Evolutionary conservation across 2,888 invertebrate genomes (phyloP).

Genomic region (Ornithoptera priamus): DNA sequence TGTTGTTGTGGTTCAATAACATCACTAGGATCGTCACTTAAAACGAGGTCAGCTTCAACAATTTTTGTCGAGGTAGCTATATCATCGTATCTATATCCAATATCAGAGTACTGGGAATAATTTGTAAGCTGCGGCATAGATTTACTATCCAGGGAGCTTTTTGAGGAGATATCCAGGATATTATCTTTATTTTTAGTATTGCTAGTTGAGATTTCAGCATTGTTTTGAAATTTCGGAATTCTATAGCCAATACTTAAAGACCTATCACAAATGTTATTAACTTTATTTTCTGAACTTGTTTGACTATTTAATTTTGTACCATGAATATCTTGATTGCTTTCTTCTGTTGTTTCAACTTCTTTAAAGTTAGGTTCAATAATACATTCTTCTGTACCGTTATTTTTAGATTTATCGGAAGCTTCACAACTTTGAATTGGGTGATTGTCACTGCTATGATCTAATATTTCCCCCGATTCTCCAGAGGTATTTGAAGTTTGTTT

Average conservation of each 20-base stretch:
- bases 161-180: neutral
- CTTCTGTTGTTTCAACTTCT: neutral
- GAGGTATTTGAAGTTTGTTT: slow-evolving; percentile 43
- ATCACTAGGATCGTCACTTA: slow-evolving; percentile 67
- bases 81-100: slow-evolving; percentile 6
- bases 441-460: slow-evolving; percentile 27
- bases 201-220: slow-evolving; percentile 2
- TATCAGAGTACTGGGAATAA: neutral
- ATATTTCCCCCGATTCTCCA: slow-evolving; percentile 50
- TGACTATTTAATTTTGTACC: slow-evolving; percentile 22
- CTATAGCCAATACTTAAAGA: slow-evolving; percentile 34
- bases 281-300: neutral
- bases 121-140: slow-evolving; percentile 15
- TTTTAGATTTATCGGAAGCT: slow-evolving; percentile 11
- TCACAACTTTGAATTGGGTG: slow-evolving; percentile 14
- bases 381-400: slow-evolving; percentile 6
- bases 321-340: neutral
- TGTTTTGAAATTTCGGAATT: slow-evolving; percentile 42
- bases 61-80: slow-evolving; percentile 35
- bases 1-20: slow-evolving; percentile 36
- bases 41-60: slow-evolving; percentile 64
- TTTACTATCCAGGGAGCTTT: neutral
- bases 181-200: neutral
- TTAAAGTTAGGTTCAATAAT: neutral
- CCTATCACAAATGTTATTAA: neutral